Evolutionary conservation across 2,797 vertebrate genomes (phyloP).

Genomic region (Nannoperca obscura): DNA sequence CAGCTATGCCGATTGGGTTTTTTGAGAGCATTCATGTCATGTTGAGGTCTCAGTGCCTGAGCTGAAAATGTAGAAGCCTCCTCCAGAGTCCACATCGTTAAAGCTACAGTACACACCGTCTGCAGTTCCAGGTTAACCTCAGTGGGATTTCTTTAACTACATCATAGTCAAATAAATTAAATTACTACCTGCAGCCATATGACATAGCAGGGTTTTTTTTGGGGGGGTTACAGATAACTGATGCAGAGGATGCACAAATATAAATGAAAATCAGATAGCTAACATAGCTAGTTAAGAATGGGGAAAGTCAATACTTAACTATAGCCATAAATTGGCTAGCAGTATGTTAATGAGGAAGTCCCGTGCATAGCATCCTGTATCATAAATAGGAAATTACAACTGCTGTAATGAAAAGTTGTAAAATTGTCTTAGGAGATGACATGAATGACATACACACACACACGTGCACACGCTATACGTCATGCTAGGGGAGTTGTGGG

Average conservation of each 20-base stretch:
- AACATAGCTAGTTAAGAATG: neutral
- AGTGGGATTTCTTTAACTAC: slow-evolving; percentile 10
- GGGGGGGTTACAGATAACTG: neutral
- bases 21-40: neutral
- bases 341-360: slow-evolving; percentile 29
- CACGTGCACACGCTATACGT: slow-evolving; percentile 7
- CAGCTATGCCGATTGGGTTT: neutral
- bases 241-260: slow-evolving; percentile 17
- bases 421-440: slow-evolving; percentile 25
- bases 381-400: slow-evolving; percentile 28
- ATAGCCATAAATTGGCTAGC: slow-evolving; percentile 12
- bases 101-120: slow-evolving; percentile 12
- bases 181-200: neutral
- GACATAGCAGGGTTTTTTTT: too few relatives aligned
- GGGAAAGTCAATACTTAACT: slow-evolving; percentile 10
- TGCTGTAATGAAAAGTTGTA: slow-evolving; percentile 27
- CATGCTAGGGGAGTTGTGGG: neutral
- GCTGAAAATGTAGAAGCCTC: slow-evolving; percentile 21
- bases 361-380: slow-evolving; percentile 5
- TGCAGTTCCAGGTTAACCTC: slow-evolving; percentile 23
- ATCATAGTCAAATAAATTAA: slow-evolving; percentile 25
- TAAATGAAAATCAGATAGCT: neutral
- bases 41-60: slow-evolving; percentile 12
- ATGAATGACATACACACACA: slow-evolving; percentile 11
- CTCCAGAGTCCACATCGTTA: slow-evolving; percentile 40